Conservation (phyloP, 2,113 vertebrate species). For the Melanostigma gelatinosum region DNA sequence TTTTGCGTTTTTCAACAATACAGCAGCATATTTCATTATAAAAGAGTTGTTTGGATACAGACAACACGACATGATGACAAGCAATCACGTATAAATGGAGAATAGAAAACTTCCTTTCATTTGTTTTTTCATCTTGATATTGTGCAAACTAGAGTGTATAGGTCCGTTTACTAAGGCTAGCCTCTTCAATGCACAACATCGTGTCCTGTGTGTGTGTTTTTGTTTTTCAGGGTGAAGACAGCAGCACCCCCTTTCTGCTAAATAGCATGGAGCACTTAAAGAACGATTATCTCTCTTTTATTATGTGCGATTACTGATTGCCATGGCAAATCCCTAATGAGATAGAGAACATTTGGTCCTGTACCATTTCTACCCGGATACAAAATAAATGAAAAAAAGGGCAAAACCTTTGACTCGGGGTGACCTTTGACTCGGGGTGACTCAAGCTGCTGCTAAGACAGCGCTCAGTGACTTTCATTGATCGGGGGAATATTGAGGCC, state of each 20-base stretch:
- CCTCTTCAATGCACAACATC: conserved; percentile 72
- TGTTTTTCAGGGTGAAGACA: conserved; percentile 64
- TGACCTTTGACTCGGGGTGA: conserved; percentile 34
- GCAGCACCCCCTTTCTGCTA: conserved; percentile 56
- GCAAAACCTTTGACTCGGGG: conserved; percentile 60
- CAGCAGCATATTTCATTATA: conserved; percentile 81
- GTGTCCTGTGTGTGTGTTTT: conserved; percentile 57
- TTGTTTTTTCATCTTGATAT: conserved; percentile 41
- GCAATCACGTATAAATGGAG: conserved; percentile 65
- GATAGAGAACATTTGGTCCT: conserved; percentile 78
- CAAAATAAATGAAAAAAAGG: conserved; percentile 18
- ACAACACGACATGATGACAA: conserved; percentile 60
- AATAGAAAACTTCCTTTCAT: conserved; percentile 62
- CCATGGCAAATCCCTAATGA: conserved; percentile 72
- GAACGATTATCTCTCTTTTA: conserved; percentile 74
- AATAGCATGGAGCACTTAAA: conserved; percentile 57
- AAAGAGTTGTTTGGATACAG: conserved; percentile 71
- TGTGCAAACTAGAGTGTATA: conserved; percentile 78
- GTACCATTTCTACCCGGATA: conserved; percentile 52
- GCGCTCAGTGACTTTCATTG: conserved; percentile 45
- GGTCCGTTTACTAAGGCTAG: conserved; percentile 79
- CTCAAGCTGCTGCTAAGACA: conserved; percentile 32
- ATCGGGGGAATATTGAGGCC: not conserved
- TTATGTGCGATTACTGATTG: conserved; percentile 77
- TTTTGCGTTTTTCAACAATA: conserved; percentile 76